Evolutionary conservation across 2,797 vertebrate species (phyloP).

Genomic region (Platyrinchus mystaceus): DNA sequence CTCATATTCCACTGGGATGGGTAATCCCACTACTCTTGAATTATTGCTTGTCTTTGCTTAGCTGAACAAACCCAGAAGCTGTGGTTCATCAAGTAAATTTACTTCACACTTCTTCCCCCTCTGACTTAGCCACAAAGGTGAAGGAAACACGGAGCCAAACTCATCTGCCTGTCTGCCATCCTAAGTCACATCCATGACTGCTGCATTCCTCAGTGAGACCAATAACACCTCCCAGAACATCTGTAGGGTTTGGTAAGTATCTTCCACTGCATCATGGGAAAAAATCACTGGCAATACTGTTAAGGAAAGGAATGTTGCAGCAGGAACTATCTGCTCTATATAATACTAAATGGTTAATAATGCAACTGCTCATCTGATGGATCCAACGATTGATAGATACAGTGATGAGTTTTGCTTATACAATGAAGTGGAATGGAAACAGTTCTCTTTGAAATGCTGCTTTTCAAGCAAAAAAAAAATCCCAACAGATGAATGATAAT

Average conservation of each 20-base stretch:
- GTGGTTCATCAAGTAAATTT: background rate
- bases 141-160: background rate
- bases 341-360: background rate
- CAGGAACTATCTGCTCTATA: background rate
- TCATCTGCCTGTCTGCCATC: background rate
- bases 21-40: background rate
- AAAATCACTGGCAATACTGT: background rate
- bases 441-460: background rate
- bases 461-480: background rate
- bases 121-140: background rate
- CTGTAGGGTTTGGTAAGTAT: background rate
- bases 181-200: background rate
- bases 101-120: background rate
- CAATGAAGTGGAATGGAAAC: background rate
- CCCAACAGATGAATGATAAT: background rate
- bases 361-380: background rate
- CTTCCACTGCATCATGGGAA: background rate
- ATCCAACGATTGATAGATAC: background rate
- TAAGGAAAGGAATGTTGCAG: background rate
- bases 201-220: background rate
- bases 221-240: background rate
- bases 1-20: background rate
- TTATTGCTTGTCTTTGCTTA: background rate
- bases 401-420: background rate
- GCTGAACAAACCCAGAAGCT: background rate